phyloP scores from a whole-genome alignment of 2,888 invertebrate species.

The Drosophila sordidula region DNA sequence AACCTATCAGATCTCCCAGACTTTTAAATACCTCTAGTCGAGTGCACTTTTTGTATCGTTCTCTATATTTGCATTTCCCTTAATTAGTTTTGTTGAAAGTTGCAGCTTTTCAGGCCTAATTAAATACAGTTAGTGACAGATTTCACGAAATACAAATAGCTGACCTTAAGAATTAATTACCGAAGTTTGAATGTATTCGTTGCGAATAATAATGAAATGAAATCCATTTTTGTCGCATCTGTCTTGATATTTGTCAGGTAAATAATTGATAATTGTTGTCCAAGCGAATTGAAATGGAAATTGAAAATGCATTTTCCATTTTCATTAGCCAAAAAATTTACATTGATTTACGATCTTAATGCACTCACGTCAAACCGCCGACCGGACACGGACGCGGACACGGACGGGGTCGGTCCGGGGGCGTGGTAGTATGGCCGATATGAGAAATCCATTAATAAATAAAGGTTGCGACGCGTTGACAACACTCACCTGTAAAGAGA shows the following conservation, averaged over 20 bases:
- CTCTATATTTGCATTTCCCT: too few relatives aligned
- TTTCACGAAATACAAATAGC: too few relatives aligned
- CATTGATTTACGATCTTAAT: constrained; percentile 37
- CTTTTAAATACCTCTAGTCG: too few relatives aligned
- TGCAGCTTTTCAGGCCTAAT: too few relatives aligned
- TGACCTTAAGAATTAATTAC: too few relatives aligned
- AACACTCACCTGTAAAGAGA: constrained; percentile 71
- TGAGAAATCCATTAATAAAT: constrained; percentile 76
- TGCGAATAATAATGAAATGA: background rate
- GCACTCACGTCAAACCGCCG: constrained; percentile 54
- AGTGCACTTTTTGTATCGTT: too few relatives aligned
- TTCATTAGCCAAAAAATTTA: constrained; percentile 28
- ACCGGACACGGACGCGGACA: background rate
- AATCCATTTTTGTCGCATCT: background rate
- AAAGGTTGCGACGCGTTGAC: constrained; percentile 58
- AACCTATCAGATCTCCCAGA: too few relatives aligned
- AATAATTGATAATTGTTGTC: constrained; percentile 15
- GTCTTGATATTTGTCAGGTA: background rate
- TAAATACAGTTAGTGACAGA: too few relatives aligned
- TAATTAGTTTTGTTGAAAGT: too few relatives aligned
- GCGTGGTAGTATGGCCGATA: constrained; percentile 32
- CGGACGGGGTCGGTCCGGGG: background rate
- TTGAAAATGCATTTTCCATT: constrained; percentile 31
- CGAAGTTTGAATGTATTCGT: too few relatives aligned
- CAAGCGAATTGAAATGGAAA: constrained; percentile 7